phyloP scores from a whole-genome alignment of 2,888 invertebrate species.

The Tetanocera ferruginea region DNA sequence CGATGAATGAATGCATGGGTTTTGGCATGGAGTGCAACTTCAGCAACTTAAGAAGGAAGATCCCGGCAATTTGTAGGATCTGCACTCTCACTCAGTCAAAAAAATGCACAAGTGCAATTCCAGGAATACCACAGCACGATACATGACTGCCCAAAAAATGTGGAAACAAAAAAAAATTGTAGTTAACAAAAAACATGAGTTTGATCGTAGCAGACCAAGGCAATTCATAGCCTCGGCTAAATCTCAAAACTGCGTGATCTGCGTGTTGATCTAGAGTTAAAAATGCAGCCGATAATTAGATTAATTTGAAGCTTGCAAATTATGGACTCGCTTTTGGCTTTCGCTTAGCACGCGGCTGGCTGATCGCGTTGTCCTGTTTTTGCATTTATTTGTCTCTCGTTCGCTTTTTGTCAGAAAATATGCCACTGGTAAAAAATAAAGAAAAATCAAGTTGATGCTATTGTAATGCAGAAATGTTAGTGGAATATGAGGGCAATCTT shows the following conservation, averaged over 20 bases:
- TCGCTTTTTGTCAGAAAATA: neutral
- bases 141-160: neutral
- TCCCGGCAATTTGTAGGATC: conserved; percentile 31
- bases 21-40: neutral
- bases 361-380: conserved; percentile 13
- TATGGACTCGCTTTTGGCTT: conserved; percentile 30
- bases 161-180: neutral
- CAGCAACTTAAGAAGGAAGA: neutral
- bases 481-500: no score
- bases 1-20: neutral
- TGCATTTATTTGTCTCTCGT: no score
- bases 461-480: no score
- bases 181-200: neutral
- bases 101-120: conserved; percentile 24
- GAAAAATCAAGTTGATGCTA: no score
- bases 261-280: conserved; percentile 21
- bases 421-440: no score
- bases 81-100: neutral
- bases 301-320: conserved; percentile 37
- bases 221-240: neutral
- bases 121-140: conserved; percentile 1
- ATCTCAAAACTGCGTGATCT: neutral
- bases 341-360: conserved; percentile 40
- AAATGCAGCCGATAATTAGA: conserved; percentile 37
- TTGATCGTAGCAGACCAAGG: neutral